Evolutionary conservation across 2,797 vertebrate genomes (phyloP), one percentile per base, ranked within the genome.

Genomic region (Enteromius radiatus): DNA sequence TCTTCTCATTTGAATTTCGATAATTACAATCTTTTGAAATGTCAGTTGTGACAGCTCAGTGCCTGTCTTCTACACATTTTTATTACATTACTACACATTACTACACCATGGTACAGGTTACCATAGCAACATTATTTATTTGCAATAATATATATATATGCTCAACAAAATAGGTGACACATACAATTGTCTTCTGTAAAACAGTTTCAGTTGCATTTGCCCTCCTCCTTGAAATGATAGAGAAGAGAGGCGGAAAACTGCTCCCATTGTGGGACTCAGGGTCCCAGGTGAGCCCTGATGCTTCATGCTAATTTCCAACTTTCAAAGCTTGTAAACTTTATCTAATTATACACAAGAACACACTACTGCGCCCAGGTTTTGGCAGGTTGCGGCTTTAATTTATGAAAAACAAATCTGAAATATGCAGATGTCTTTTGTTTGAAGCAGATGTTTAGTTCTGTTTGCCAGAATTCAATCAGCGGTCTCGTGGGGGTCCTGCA

Each of bases 341-440:
- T 95, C 95, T 98, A 97, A 98, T 97, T 98, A 97, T 91, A 93
- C 95, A 93, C 93, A 93, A 93, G 95, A 91, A 91, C 94, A 92
- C 94, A 95, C 95, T 96, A 95, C 95, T 95, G 95, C 92, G 93
- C 94, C 95, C 94, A 93, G 95, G 87, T 96, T 95, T 96, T 98
- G 97, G 96, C 97, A 97, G 96, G 96, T 97, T 97, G 96, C 91
- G 90, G 95, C 95, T 96, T 97, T 98, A 97, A 98, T 98, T 99
- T 98, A 98, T 98, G 97, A 97, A 99, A 98, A 97, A 97, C 97
- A 98, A 98, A 98, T 97, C 95, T 97, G 96, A 98, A 96, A 97
- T 98, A 98, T 99, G 97, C 97, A 98, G 97, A 99, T 98, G 97
- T 96, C 96, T 98, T 98, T 98, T 98, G 97, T 99, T 97, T 97